Evolutionary conservation across 2,797 vertebrate species (phyloP).

Genomic region (Psittacula derbiana): DNA sequence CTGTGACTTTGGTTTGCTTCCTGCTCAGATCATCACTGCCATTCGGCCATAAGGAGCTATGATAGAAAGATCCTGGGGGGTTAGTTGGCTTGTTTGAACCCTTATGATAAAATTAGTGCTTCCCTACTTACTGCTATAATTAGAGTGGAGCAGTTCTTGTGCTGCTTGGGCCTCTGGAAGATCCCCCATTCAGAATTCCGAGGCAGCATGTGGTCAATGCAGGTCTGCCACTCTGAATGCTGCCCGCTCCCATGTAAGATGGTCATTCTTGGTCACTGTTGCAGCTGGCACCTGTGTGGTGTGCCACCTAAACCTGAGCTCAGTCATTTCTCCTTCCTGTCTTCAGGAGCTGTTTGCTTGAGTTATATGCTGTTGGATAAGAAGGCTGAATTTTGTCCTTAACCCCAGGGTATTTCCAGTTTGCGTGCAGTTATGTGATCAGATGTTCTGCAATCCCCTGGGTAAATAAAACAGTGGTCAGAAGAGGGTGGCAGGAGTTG

Average conservation of each 20-base stretch:
- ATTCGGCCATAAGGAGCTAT: background rate
- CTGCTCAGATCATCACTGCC: background rate
- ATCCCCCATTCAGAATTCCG: background rate
- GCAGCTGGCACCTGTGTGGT: background rate
- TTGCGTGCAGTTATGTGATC: background rate
- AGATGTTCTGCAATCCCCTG: background rate
- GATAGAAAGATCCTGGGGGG: background rate
- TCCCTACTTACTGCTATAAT: background rate
- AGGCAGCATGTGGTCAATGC: fast-evolving
- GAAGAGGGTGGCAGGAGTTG: background rate
- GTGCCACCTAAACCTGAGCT: background rate
- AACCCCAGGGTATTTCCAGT: background rate
- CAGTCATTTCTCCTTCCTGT: background rate
- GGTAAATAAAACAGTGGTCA: background rate
- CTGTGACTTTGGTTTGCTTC: background rate
- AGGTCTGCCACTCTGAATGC: background rate
- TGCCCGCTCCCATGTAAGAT: background rate
- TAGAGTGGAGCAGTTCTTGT: background rate
- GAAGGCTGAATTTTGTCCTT: background rate
- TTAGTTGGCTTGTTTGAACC: background rate
- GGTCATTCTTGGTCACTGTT: background rate
- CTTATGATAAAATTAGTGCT: background rate
- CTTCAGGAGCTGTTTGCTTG: background rate
- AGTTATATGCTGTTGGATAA: background rate
- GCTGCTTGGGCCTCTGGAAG: background rate